Evolutionary conservation across 2,888 invertebrate species (phyloP), one percentile per base, ranked within the genome.

Genomic region (Sepioteuthis lessoniana): DNA sequence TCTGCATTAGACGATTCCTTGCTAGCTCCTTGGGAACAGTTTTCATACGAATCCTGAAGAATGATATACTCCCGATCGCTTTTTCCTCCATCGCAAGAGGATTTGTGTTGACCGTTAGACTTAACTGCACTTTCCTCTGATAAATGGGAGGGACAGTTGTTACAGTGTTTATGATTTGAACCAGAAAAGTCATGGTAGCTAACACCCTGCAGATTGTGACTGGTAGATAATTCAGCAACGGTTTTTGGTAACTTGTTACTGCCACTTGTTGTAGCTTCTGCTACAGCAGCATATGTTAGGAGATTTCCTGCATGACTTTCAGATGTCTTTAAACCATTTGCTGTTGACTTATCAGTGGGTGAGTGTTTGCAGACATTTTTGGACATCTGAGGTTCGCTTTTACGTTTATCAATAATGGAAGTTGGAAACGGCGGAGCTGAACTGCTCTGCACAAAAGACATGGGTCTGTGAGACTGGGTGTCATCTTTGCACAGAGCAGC

Each of bases 181-280:
- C 46, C 92, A 46, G 93, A 93, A 93, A 93, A 93, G 37, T 93
- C 93, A 60, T 93, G 93, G 60, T 50, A 93, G 21, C 60, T 93
- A 16, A 93, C 93, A 35, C 93, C 93, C 93, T 93, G 93, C 16
- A 60, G 93, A 93, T 93, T 92, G n/a, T 31, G n/a, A n/a, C 47
- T 31, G 7, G 16, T n/a, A 46, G 92, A 92, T 19, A 47, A 47
- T 47, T 47, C 92, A 19, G 47, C n/a, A 10, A 47, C 42, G n/a
- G 92, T 47, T 46, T 92, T 92, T 13, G 42, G 47, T 47, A n/a
- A 16, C 42, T 92, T 42, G 13, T 31, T 92, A 31, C 46, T 47
- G 46, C 47, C 92, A 42, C 47, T 42, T n/a, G 92, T 92, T 47
- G 92, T 92, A n/a, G 92, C 92, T 13, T 92, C 92, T 42, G 92